These are phyloP conservation scores for Aphidius colemani DNA, from an alignment of 2,888 invertebrate genomes.

Conservation along the genomic window DNA sequence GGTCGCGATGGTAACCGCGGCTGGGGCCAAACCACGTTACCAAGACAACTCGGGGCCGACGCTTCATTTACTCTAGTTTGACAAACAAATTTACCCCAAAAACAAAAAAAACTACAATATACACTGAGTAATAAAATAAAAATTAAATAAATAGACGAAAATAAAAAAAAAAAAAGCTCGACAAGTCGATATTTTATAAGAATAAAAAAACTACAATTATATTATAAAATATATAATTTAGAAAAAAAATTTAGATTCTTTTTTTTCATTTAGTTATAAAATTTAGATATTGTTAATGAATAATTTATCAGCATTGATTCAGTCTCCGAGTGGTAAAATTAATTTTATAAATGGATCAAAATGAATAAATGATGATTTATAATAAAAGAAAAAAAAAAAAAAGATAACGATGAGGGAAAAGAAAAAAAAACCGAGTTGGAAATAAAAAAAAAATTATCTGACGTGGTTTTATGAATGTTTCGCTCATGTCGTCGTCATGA, in stretches of 20 bases:
- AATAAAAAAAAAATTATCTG: conserved; percentile 13
- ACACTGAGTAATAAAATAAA: too few species aligned
- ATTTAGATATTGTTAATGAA: background rate
- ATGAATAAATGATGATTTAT: background rate
- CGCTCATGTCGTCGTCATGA: conserved; percentile 52
- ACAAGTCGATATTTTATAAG: background rate
- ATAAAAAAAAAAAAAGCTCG: conserved; percentile 7
- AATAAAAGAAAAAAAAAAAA: conserved; percentile 29
- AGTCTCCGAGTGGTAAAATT: background rate
- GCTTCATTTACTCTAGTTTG: background rate
- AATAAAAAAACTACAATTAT: background rate
- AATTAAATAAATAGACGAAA: too few species aligned
- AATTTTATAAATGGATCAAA: background rate
- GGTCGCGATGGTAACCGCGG: conserved; percentile 58
- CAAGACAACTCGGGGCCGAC: conserved; percentile 38
- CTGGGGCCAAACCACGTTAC: conserved; percentile 43
- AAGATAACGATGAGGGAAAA: conserved; percentile 10
- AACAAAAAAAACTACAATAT: too few species aligned
- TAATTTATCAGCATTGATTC: background rate
- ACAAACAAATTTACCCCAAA: too few species aligned
- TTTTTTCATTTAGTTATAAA: background rate
- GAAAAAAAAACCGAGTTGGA: conserved; percentile 15
- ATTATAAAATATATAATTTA: too few species aligned
- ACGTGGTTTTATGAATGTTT: conserved; percentile 46
- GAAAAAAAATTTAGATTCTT: background rate